A percentile compares a stretch with the other conserved stretches of the same genome.
Evolutionary conservation across 64 coral and sea anemone genomes (phyloP).

Genomic region (Pachyseris speciosa): DNA sequence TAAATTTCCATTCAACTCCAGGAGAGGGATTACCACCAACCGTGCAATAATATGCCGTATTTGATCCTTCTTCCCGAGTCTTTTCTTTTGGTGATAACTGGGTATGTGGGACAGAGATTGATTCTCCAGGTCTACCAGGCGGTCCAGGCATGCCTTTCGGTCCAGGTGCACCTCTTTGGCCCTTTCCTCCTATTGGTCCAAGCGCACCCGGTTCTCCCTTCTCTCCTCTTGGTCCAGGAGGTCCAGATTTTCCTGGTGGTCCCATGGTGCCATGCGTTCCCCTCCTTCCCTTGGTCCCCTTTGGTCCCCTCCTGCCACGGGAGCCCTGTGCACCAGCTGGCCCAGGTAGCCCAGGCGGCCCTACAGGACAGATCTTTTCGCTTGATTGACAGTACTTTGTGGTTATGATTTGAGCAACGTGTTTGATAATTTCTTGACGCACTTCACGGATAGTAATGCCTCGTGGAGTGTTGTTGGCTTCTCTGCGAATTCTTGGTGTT

Average conservation of each 20-base stretch:
- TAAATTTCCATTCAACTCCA: neutral
- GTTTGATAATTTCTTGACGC: neutral
- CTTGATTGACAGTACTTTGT: constrained; percentile 24
- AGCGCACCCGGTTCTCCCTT: neutral
- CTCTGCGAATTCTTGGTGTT: neutral
- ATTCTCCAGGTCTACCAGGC: constrained; percentile 21
- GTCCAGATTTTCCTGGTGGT: neutral
- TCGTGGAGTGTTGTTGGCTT: neutral
- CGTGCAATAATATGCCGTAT: constrained; percentile 42
- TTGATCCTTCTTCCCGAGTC: constrained; percentile 18
- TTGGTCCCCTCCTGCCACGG: constrained; percentile 27
- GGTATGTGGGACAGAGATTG: constrained; percentile 27
- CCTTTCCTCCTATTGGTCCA: constrained; percentile 1
- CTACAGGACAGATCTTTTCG: constrained; percentile 4
- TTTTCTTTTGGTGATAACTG: constrained; percentile 36
- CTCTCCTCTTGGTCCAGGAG: neutral
- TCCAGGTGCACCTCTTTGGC: constrained; percentile 22
- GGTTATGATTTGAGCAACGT: neutral
- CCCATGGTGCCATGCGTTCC: constrained; percentile 21
- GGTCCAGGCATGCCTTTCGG: constrained; percentile 44
- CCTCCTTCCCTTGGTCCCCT: neutral
- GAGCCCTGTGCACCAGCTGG: neutral
- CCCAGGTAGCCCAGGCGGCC: constrained; percentile 25
- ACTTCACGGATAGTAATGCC: neutral
- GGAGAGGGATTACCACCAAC: constrained; percentile 39